Conservation (phyloP, 92 coral and sea anemone species). For the Siderastrea radians region DNA sequence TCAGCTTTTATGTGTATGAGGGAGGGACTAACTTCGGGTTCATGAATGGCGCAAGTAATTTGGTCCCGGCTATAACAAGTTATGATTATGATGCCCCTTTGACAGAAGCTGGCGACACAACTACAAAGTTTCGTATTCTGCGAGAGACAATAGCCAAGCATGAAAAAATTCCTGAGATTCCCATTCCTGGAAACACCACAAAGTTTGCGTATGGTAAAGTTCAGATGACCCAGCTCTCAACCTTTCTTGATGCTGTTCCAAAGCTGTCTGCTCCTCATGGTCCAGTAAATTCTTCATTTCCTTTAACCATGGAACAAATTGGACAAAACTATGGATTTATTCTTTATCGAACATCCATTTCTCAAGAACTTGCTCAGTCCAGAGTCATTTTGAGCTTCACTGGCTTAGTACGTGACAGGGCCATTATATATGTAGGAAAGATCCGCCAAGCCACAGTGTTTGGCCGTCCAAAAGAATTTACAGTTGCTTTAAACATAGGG, state of each 20-base stretch:
- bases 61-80: constrained; percentile 85
- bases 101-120: constrained; percentile 93
- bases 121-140: constrained; percentile 78
- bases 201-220: constrained; percentile 89
- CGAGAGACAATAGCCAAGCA: constrained; percentile 81
- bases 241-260: constrained; percentile 65
- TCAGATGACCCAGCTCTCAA: constrained; percentile 58
- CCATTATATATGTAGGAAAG: constrained; percentile 80
- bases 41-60: constrained; percentile 81
- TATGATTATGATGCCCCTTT: constrained; percentile 94
- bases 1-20: constrained; percentile 90
- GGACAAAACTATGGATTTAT: constrained; percentile 95
- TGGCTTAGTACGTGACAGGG: constrained; percentile 87
- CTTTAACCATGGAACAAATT: constrained; percentile 94
- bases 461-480: constrained; percentile 61
- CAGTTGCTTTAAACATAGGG: constrained; percentile 56
- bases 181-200: constrained; percentile 91
- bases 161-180: constrained; percentile 70
- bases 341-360: constrained; percentile 83
- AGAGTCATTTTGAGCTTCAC: constrained; percentile 57
- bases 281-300: constrained; percentile 69
- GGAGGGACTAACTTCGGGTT: constrained; percentile 97
- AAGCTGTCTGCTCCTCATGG: constrained; percentile 59
- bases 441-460: constrained; percentile 76
- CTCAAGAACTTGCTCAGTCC: constrained; percentile 57